Evolutionary conservation across 2,797 vertebrate genomes (phyloP), one percentile per base, ranked within the genome.

Genomic region (Sebastolobus altivelis): DNA sequence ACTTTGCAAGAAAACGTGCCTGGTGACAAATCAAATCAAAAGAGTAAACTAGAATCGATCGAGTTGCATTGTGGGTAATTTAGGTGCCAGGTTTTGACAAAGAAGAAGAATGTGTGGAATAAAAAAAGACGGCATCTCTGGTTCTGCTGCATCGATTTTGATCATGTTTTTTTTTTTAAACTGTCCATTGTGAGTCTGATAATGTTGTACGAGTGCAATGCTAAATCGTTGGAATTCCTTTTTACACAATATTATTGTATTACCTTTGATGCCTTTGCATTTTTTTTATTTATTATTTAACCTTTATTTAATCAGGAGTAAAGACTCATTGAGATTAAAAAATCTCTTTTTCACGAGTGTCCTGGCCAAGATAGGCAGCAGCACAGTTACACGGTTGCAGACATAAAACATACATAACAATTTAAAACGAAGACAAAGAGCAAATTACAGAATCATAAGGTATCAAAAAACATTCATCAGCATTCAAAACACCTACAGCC

Each of bases 61-160:
- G 8, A 25, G 61, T 63, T 63, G 61, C 35, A 40, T 63, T 46
- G 63, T 65, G 37, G 63, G 63, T 46, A 46, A 43, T 43, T 25
- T 65, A 65, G 38, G 38, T 25, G 4, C 25, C 38, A 20, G 25
- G n/a, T 29, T 65, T 65, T 46, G 16, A 65, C 1, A 18, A 43
- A 65, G 40, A 46, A 65, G 40, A 65, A 46, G 25, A 65, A 37
- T 8, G 5, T 9, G 18, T 20, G 59, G 10, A 59, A 31, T 61
- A 3, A 33, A 35, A 35, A 35, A 33, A 61, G 59, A 61, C 5
- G 16, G 31, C n/a, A 20, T 33, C 16, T 60, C 43, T 7, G 54
- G 52, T 55, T 55, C 55, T 58, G 25, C 55, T 58, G 13, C 25
- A 29, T 58, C 29, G 22, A 25, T 25, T 25, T 25, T 16, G 43